phyloP scores from a whole-genome alignment of 2,797 vertebrate genomes.

The Macropus fuliginosus region DNA sequence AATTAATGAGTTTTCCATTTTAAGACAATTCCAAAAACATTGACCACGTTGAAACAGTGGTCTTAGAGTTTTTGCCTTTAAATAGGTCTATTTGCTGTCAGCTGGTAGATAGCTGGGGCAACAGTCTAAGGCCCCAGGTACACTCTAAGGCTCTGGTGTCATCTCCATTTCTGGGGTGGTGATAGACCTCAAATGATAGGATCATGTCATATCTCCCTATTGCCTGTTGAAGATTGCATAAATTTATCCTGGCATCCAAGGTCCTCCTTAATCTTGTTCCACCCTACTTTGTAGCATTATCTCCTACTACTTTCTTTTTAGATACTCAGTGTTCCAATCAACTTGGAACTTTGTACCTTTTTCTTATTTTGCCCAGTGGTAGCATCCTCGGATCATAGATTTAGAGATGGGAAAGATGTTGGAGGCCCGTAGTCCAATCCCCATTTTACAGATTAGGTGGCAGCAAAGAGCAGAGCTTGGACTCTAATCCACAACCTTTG shows the following conservation, averaged over 20 bases:
- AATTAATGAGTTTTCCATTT: neutral
- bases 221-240: neutral
- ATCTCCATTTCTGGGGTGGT: neutral
- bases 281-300: neutral
- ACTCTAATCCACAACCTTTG: neutral
- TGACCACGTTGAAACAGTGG: neutral
- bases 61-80: neutral
- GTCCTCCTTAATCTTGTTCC: neutral
- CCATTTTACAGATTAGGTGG: neutral
- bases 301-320: neutral
- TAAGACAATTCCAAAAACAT: neutral
- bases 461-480: neutral
- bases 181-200: neutral
- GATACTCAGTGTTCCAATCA: neutral
- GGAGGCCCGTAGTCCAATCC: neutral
- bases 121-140: neutral
- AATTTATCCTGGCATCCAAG: neutral
- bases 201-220: neutral
- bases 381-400: neutral
- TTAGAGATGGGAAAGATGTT: neutral
- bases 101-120: neutral
- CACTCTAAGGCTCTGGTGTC: neutral
- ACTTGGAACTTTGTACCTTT: neutral
- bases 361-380: neutral
- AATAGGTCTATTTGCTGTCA: neutral